Evolutionary conservation across 2,888 invertebrate genomes (phyloP).

Genomic region (Rhagonycha fulva): DNA sequence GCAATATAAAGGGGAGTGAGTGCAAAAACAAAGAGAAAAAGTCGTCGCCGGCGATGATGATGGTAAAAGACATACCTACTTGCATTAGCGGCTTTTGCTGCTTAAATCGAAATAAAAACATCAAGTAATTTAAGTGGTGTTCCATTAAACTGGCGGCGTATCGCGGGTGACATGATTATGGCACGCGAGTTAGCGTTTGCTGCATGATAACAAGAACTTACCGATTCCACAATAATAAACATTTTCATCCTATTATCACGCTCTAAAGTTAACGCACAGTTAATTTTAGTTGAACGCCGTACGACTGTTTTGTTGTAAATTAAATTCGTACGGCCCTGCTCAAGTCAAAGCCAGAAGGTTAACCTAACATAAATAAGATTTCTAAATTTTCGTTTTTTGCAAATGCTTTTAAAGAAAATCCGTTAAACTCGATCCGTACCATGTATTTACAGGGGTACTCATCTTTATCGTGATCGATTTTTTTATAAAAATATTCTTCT

Average conservation of each 20-base stretch:
- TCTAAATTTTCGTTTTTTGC: too few species aligned
- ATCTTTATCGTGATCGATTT: background rate
- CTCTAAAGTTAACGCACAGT: background rate
- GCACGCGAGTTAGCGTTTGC: slow-evolving; percentile 43
- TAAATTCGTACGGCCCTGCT: background rate
- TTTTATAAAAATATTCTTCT: background rate
- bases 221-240: background rate
- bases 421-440: background rate
- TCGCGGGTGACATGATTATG: slow-evolving; percentile 48
- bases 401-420: too few species aligned
- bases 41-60: slow-evolving; percentile 1
- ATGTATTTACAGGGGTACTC: background rate
- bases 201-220: slow-evolving; percentile 8
- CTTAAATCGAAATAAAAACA: slow-evolving; percentile 52
- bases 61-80: slow-evolving; percentile 33
- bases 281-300: background rate
- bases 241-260: background rate
- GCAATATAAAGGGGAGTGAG: slow-evolving; percentile 33
- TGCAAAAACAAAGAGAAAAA: background rate
- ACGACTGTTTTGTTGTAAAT: background rate
- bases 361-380: too few species aligned
- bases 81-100: slow-evolving; percentile 47
- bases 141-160: slow-evolving; percentile 51
- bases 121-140: slow-evolving; percentile 53
- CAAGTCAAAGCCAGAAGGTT: too few species aligned